Conservation (phyloP, 2,113 vertebrate genomes). For the Fulmarus glacialis region DNA sequence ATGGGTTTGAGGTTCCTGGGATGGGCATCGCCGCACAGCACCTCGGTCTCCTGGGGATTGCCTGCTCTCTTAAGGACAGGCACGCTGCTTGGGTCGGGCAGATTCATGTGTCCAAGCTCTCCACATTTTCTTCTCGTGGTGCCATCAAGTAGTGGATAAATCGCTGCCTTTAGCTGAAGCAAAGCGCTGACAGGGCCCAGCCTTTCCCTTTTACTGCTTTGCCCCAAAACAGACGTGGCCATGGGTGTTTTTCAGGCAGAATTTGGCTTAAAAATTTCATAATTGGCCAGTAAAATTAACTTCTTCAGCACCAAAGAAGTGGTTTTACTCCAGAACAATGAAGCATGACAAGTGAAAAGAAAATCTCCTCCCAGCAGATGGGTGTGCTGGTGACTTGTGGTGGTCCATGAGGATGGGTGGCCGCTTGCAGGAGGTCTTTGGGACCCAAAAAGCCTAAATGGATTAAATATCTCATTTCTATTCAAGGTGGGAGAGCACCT, state of each 20-base stretch:
- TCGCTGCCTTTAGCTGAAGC: not conserved
- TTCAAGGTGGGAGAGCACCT: not conserved
- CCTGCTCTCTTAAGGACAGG: not conserved
- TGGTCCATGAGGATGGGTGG: not conserved
- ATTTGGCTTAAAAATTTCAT: not conserved
- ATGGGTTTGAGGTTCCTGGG: not conserved
- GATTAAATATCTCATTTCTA: not conserved
- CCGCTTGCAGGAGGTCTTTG: not conserved
- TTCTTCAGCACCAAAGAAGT: not conserved
- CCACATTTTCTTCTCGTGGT: not conserved
- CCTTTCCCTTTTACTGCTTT: not conserved
- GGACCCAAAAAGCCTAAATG: not conserved
- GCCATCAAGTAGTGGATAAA: not conserved
- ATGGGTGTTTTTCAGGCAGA: not conserved
- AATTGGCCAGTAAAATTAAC: not conserved
- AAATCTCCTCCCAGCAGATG: not conserved
- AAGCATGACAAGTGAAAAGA: not conserved
- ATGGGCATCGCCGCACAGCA: not conserved
- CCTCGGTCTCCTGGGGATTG: fast-evolving
- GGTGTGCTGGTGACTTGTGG: not conserved
- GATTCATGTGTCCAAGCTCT: not conserved
- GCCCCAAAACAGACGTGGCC: not conserved
- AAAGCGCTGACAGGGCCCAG: not conserved
- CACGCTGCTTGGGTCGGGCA: not conserved
- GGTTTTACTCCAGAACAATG: not conserved